These are phyloP conservation scores for Chaetops frenatus DNA, from an alignment of 2,113 vertebrate genomes.

Conservation along the genomic window DNA sequence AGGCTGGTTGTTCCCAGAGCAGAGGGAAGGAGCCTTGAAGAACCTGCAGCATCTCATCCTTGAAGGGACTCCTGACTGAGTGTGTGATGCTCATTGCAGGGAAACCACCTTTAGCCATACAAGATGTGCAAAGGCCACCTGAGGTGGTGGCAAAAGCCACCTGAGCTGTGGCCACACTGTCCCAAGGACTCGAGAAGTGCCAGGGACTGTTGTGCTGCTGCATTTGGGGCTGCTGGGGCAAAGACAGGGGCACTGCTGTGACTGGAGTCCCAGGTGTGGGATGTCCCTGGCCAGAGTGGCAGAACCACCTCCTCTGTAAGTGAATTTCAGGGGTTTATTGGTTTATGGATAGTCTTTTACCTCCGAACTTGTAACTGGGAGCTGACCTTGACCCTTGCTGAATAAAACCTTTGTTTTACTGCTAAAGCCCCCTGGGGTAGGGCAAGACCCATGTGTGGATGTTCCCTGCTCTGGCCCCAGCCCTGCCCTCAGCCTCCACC, in stretches of 20 bases:
- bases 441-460: not conserved
- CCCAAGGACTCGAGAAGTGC: not conserved
- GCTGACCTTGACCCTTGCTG: not conserved
- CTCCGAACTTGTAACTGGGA: not conserved
- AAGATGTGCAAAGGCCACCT: not conserved
- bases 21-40: not conserved
- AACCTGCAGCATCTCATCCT: not conserved
- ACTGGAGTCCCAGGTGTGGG: not conserved
- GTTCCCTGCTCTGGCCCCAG: not conserved
- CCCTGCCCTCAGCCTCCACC: not conserved
- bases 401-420: not conserved
- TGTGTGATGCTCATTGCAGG: not conserved
- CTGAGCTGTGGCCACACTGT: not conserved
- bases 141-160: not conserved
- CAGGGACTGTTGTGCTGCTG: not conserved
- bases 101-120: not conserved
- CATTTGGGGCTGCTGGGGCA: not conserved
- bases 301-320: not conserved
- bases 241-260: not conserved
- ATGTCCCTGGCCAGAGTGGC: not conserved
- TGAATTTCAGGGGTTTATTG: not conserved
- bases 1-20: not conserved
- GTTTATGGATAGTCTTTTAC: not conserved
- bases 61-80: rapidly evolving
- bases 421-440: not conserved